Base-by-base conservation (phyloP, 1,140 invertebrate genomes). In the Choristoneura fumiferana region DNA sequence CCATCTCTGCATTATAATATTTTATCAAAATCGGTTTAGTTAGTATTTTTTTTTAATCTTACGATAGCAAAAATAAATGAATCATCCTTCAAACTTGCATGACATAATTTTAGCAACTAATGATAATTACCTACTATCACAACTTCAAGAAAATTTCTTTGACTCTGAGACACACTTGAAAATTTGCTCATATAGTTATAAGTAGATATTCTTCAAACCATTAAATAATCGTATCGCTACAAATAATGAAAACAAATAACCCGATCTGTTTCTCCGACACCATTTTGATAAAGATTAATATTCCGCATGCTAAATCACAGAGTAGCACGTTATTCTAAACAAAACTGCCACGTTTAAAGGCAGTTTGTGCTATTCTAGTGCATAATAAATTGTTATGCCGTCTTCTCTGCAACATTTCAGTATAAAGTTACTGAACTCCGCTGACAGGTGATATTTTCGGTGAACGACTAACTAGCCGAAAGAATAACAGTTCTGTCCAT, bases 401-500 rank as follows among this genome's bases (percentile, higher is more conserved):
- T 62, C 63, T 64, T 52, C 69, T 73, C 71, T 70, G 71, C 70
- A 73, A 78, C 74, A 74, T 84, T 80, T 81, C 72, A 80, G 76
- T 82, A 62, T 82, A 73, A 76, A 78, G 73, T 86, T 84, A 78
- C 74, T 56, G 62, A 58, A 74, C 61, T 58, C n/a, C 57, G 80
- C 69, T 67, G 78, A 77, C 78, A 77, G 69, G 57, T 40, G 67
- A 68, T 83, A 81, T 81, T 85, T 85, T 78, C 57, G 73, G 58
- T 33, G 58, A 45, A 59, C 55, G 43, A 65, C 67, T 78, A 74
- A 84, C 77, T 70, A 76, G 74, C 63, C 58, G 63, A 75, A 84
- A 74, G 66, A 82, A 78, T 73, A 84, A 80, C 77, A 73, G 72
- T 71, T 66, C 67, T 77, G 79, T 79, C 79, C 66, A 67, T 83